Conservation (phyloP, 2,888 invertebrate species). For the Orgyia antiqua region DNA sequence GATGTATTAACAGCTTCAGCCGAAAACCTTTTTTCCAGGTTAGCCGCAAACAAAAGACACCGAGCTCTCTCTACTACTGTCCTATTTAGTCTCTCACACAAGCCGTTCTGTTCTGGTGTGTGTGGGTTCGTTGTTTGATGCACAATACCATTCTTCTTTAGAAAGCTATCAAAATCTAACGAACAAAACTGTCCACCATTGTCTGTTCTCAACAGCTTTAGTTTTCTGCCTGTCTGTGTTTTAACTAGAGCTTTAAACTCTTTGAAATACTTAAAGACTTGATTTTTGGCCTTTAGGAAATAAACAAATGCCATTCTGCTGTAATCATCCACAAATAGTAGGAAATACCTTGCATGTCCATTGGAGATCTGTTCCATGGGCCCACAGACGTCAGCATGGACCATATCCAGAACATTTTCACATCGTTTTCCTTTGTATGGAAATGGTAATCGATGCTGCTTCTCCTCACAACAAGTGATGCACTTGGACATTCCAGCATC, state of each 20-base stretch:
- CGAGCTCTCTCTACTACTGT: not conserved
- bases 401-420: not conserved
- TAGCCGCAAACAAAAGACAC: conserved; percentile 1
- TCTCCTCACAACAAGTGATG: not conserved
- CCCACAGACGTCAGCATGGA: not conserved
- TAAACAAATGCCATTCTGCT: not conserved
- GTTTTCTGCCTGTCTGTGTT: not conserved
- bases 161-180: not conserved
- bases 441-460: conserved; percentile 1
- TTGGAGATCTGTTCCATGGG: not conserved
- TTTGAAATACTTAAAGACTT: not conserved
- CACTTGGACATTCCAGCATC: not conserved
- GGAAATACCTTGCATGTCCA: not conserved
- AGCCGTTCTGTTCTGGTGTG: conserved; percentile 2
- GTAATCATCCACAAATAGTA: not conserved
- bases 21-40: not conserved
- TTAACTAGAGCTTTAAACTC: conserved; percentile 1
- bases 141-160: not conserved
- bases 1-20: not conserved
- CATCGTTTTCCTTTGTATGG: not conserved
- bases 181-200: not conserved
- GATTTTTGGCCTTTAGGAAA: not conserved
- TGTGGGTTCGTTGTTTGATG: conserved; percentile 1
- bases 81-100: not conserved
- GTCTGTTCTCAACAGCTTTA: not conserved